A percentile compares a stretch with the other conserved stretches of the same genome.
Evolutionary conservation across 2,113 vertebrate species (phyloP).

Genomic region (Pleuronectes platessa): DNA sequence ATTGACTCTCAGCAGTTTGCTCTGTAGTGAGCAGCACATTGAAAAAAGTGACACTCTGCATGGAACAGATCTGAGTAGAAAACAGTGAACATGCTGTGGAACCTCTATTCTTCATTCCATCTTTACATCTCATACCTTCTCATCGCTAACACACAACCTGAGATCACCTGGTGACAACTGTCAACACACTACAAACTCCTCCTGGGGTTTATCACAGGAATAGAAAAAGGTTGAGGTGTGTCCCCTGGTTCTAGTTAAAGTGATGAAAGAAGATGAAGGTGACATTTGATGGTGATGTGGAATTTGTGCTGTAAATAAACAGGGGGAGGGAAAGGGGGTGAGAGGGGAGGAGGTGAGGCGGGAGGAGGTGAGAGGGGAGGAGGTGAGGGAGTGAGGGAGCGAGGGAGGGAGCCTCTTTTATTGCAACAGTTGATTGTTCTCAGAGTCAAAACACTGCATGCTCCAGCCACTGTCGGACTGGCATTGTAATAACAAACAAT

Average conservation of each 20-base stretch:
- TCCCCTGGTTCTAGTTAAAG: constrained; percentile 23
- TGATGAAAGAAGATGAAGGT: not conserved
- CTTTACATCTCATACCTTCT: not conserved
- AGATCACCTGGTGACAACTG: not conserved
- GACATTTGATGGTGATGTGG: constrained; percentile 22
- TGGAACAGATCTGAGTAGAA: not conserved
- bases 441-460: constrained; percentile 73
- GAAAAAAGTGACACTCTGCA: not conserved
- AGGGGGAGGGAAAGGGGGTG: constrained; percentile 28
- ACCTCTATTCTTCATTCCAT: not conserved
- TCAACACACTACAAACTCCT: not conserved
- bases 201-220: not conserved
- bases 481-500: constrained; percentile 79
- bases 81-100: not conserved
- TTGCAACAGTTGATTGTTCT: constrained; percentile 76
- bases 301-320: constrained; percentile 66
- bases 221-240: constrained; percentile 14
- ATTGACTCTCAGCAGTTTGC: not conserved
- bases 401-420: constrained; percentile 56
- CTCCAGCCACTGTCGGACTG: constrained; percentile 60
- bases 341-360: constrained; percentile 18
- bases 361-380: not conserved
- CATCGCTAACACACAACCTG: too few species aligned
- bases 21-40: not conserved
- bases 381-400: not conserved